Evolutionary conservation across 1,140 invertebrate genomes (phyloP), one percentile per base, ranked within the genome.

Genomic region (Procambarus clarkii): DNA sequence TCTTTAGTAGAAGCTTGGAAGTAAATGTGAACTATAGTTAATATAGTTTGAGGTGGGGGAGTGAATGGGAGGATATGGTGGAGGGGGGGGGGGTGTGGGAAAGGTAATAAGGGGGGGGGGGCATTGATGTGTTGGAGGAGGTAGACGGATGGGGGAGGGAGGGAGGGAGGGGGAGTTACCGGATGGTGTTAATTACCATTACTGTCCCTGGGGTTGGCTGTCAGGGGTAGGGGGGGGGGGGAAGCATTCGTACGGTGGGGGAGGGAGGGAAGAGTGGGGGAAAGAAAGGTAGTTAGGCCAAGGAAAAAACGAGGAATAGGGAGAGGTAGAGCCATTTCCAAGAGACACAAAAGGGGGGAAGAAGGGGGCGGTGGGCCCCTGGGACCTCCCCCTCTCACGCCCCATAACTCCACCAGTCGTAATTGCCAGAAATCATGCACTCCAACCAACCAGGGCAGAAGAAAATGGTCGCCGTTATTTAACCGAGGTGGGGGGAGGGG

Each of bases 381-480:
- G 21, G 64, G 13, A 69, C 3, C 11, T 44, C 45, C 45, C 45
- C 45, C 7, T 77, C 76, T 46, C 64, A 54, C 54, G 64, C 13
- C 46, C 46, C 9, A 50, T 18, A 50, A n/a, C 21, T n/a, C 74
- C 84, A 18, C 24, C 84, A 18, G 48, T 44, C 24, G 48, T 86
- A 86, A 86, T 86, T 86, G 54, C 84, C 84, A 21, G 45, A 86
- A 86, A 86, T 86, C 84, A 86, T 76, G 84, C 84, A 77, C 84
- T 77, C 84, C 7, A 34, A 45, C 48, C 60, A n/a, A n/a, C 83
- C 83, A 74, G 4, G 34, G 44, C 48, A 48, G 76, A 77, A 86
- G 84, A 86, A 86, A 86, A 86, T 86, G 84, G 84, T 86, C 21
- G 84, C 71, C 84, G 84, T 58, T 77, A 76, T 76, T 86, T 76